phyloP scores from a whole-genome alignment of 2,113 vertebrate genomes.

The Mustela nigripes region DNA sequence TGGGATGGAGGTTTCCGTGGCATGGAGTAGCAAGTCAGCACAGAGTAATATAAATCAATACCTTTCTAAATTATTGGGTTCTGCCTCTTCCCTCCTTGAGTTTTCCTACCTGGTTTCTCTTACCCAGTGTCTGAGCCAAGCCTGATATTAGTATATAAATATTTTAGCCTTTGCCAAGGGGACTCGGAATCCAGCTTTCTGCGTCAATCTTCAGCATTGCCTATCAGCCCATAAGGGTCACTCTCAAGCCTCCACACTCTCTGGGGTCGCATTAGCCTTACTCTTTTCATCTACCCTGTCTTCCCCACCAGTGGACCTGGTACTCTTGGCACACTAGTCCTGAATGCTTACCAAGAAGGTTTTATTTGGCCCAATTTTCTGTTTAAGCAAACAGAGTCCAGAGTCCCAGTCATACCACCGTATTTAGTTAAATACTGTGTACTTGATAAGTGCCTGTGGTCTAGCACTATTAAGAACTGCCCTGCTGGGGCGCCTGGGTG shows the following conservation, averaged over 20 bases:
- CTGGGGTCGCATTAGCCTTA: background rate
- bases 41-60: background rate
- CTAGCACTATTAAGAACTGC: background rate
- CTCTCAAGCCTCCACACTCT: background rate
- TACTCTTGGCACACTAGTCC: background rate
- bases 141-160: background rate
- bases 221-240: background rate
- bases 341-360: background rate
- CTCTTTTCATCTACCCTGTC: background rate
- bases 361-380: background rate
- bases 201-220: background rate
- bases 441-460: background rate
- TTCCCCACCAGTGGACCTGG: background rate
- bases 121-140: background rate
- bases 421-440: background rate
- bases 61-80: background rate
- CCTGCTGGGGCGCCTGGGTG: too few species aligned
- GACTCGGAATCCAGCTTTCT: background rate
- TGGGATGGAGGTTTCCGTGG: background rate
- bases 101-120: background rate
- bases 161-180: background rate
- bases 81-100: background rate
- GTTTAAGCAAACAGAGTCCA: background rate
- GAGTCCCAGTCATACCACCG: background rate
- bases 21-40: background rate